Evolutionary conservation across 2,888 invertebrate genomes (phyloP), one percentile per base, ranked within the genome.

Genomic region (Anodontia alba): DNA sequence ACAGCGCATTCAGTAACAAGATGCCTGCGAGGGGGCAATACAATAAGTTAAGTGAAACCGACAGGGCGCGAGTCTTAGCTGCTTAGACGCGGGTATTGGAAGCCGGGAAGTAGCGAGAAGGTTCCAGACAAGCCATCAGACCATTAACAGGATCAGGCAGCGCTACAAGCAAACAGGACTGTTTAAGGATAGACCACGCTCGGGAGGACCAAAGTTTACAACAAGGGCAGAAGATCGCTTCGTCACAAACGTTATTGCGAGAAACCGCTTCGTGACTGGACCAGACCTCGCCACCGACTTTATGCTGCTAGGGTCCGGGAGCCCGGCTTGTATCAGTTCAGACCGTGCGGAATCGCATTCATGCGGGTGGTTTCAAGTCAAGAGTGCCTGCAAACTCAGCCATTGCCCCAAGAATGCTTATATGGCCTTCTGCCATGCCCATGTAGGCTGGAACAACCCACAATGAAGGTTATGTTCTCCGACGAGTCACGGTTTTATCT

Each of bases 401-500:
- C 57, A 23, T 2, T 23, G 57, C 29, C 23, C 10, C 29, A 23
- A 29, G 26, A 7, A 57, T 29, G 57, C 29, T 12, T 23, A 26
- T 23, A 23, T 57, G 57, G 57, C 57, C 23, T 57, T 23, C 26
- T 23, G 23, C 57, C 23, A 23, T 23, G 29, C 7, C 29, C 57
- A 57, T 57, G 57, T 8, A 29, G 12, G 7, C 54, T 51, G 51
- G 54, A 51, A 29, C 15, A n/a, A 17, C 29, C 8, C 2, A 57
- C 57, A 29, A 51, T 51, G 31, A 12, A 54, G 36, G 72, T 68
- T 42, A 38, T 72, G 20, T 54, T 72, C 36, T 33, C 72, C 8
- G 72, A 72, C 54, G 57, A 72, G 54, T 72, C 36, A 36, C n/a
- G 38, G 20, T 72, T 54, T 36, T 54, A 26, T n/a, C n/a, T n/a